Evolutionary conservation across 2,888 invertebrate species (phyloP).

Genomic region (Caenorhabditis doughertyi): DNA sequence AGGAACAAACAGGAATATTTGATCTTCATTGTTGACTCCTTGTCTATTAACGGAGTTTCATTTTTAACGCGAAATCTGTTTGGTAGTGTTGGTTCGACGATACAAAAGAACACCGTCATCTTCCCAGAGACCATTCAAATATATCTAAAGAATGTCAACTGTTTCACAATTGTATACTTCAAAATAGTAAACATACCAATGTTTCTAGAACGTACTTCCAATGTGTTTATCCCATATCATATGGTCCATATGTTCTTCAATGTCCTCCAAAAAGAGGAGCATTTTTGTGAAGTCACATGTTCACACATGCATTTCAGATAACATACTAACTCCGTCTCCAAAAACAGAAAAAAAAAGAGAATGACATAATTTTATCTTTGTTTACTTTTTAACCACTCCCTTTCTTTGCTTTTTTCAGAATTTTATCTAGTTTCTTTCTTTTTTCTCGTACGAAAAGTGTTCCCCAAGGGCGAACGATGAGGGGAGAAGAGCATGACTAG

Average conservation of each 20-base stretch:
- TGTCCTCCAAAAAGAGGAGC: background rate
- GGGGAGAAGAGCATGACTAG: background rate
- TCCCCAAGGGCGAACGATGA: conserved; percentile 23
- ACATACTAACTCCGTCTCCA: conserved; percentile 21
- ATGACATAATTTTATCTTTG: conserved; percentile 40
- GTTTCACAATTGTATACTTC: no score
- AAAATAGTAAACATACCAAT: no score
- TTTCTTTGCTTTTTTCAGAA: background rate
- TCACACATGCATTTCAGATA: conserved; percentile 50
- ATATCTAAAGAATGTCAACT: no score
- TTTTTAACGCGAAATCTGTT: no score
- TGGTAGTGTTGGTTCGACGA: no score
- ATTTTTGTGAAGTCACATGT: background rate
- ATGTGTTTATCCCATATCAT: background rate
- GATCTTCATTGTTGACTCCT: no score
- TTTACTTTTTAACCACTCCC: conserved; percentile 31
- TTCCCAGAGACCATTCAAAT: no score
- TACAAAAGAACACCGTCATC: no score
- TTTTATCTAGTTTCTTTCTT: conserved; percentile 5
- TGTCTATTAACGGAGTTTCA: no score
- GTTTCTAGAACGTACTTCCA: no score
- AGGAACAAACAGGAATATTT: no score
- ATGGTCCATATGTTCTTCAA: background rate
- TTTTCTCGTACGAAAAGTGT: background rate
- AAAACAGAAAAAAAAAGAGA: background rate